phyloP scores from a whole-genome alignment of 2,113 vertebrate species.

The Maccullochella peelii region DNA sequence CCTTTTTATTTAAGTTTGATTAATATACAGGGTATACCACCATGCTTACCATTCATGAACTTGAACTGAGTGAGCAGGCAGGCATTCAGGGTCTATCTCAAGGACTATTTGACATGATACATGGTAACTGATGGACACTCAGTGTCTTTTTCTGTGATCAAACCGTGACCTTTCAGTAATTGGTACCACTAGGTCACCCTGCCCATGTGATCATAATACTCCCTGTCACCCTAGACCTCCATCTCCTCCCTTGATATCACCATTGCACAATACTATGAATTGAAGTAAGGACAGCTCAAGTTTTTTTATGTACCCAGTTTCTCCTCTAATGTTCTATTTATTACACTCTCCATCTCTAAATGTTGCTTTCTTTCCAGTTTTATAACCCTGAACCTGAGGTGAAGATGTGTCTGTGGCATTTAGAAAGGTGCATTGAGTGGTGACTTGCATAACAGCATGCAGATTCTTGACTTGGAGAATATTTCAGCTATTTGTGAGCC shows the following conservation, averaged over 20 bases:
- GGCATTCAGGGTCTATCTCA: conserved; percentile 50
- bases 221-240: not conserved
- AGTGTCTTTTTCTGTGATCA: conserved; percentile 60
- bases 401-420: not conserved
- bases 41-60: conserved; percentile 41
- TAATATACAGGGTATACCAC: not conserved
- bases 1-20: conserved; percentile 21
- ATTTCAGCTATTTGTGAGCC: conserved; percentile 24
- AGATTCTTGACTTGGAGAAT: conserved; percentile 1
- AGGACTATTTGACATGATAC: conserved; percentile 60
- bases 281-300: not conserved
- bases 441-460: conserved; percentile 2
- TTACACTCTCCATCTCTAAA: not conserved
- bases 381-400: conserved; percentile 13
- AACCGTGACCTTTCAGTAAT: conserved; percentile 71
- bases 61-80: conserved; percentile 28
- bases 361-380: not conserved
- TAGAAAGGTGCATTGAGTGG: not conserved
- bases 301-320: not conserved
- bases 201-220: conserved; percentile 15
- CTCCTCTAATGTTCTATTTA: not conserved
- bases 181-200: conserved; percentile 60
- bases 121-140: conserved; percentile 58
- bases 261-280: conserved; percentile 6
- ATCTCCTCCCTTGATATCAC: not conserved